Evolutionary conservation across 2,888 invertebrate genomes (phyloP).

Genomic region (Allacma fusca): DNA sequence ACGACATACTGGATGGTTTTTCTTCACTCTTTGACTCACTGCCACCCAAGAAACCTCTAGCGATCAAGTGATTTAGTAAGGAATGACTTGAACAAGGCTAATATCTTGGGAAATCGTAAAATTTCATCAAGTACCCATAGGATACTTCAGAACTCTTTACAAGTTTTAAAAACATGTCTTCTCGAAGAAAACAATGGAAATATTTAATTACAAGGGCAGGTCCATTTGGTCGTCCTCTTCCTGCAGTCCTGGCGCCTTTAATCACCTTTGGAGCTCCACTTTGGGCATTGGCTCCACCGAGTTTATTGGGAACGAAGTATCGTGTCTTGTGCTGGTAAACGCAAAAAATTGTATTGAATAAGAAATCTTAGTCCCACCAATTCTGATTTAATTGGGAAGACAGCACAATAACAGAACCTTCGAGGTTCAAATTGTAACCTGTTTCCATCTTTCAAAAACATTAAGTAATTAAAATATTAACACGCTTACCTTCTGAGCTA

Average conservation of each 20-base stretch:
- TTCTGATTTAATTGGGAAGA: too few relatives aligned
- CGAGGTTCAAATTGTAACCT: too few relatives aligned
- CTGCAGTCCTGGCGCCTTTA: background rate
- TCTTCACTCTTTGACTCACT: background rate
- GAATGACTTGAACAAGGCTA: background rate
- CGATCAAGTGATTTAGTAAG: background rate
- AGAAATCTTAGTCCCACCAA: background rate
- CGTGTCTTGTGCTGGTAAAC: background rate
- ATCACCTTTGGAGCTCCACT: background rate
- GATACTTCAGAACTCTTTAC: background rate
- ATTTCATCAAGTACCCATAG: background rate
- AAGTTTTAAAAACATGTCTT: background rate
- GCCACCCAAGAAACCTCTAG: background rate
- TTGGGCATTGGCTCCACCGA: background rate
- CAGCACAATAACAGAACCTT: too few relatives aligned
- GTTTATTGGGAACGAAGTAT: background rate
- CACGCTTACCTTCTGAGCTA: background rate
- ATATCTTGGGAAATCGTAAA: background rate
- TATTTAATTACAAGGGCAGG: background rate
- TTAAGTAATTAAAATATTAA: background rate
- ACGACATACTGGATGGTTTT: conserved; percentile 1
- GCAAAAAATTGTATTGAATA: background rate
- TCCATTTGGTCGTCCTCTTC: background rate
- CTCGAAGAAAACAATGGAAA: background rate
- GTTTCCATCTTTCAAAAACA: background rate